A percentile compares a stretch with the other conserved stretches of the same genome.
These are phyloP conservation scores for Agriopis marginaria DNA, from an alignment of 2,888 invertebrate genomes.

Conservation along the genomic window DNA sequence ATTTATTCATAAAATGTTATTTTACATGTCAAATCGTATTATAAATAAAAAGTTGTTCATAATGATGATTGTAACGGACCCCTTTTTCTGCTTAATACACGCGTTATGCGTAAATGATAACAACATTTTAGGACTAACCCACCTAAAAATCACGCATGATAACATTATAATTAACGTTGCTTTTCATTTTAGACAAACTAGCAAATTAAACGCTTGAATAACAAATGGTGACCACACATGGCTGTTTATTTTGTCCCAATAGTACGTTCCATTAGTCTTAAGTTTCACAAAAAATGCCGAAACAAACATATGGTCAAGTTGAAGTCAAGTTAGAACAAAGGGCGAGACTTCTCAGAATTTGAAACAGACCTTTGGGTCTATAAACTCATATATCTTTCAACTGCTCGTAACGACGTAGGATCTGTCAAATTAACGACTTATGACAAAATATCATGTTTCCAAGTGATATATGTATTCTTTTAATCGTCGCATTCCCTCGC, in stretches of 20 bases:
- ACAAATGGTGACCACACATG: constrained; percentile 50
- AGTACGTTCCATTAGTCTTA: constrained; percentile 52
- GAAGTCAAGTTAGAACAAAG: constrained; percentile 32
- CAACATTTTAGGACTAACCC: too few species aligned
- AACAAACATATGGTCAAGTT: constrained; percentile 31
- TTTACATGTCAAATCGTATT: too few species aligned
- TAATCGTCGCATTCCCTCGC: constrained; percentile 2
- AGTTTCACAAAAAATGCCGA: constrained; percentile 50
- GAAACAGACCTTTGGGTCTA: constrained; percentile 56
- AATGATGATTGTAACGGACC: too few species aligned
- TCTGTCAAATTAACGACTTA: constrained; percentile 54
- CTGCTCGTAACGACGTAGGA: constrained; percentile 45
- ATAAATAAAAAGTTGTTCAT: too few species aligned
- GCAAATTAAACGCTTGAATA: constrained; percentile 21
- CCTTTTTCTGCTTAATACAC: too few species aligned
- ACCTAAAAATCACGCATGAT: too few species aligned
- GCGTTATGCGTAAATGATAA: too few species aligned
- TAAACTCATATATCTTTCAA: constrained; percentile 62
- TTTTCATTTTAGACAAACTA: constrained; percentile 13
- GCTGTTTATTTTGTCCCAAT: constrained; percentile 57
- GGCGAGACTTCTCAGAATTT: constrained; percentile 54
- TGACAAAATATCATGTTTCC: constrained; percentile 61
- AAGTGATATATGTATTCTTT: constrained; percentile 19
- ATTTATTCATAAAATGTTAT: too few species aligned
- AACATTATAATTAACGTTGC: background rate